phyloP scores from a whole-genome alignment of 2,888 invertebrate species.

The Aporophyla lueneburgensis region DNA sequence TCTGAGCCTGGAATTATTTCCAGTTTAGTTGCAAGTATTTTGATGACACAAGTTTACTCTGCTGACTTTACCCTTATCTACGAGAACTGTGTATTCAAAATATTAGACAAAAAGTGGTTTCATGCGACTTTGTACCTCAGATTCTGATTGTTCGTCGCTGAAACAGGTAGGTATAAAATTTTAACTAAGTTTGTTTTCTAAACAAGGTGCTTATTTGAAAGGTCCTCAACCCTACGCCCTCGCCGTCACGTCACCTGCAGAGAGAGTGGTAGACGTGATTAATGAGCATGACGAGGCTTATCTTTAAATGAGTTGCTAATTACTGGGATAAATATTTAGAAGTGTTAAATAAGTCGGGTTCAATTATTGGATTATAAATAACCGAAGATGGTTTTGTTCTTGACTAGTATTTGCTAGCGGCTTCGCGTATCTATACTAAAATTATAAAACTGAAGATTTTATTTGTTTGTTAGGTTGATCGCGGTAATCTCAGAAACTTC shows the following conservation, averaged over 20 bases:
- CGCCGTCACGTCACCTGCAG: constrained; percentile 41
- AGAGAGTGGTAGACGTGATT: constrained; percentile 34
- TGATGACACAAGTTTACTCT: not conserved
- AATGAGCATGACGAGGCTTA: constrained; percentile 47
- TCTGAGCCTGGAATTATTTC: not conserved
- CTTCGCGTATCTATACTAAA: too few species aligned
- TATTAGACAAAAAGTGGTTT: not conserved
- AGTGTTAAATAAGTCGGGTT: not conserved
- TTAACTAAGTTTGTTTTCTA: not conserved
- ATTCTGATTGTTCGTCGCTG: not conserved
- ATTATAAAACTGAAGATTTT: too few species aligned
- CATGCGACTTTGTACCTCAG: too few species aligned
- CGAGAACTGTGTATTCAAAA: not conserved
- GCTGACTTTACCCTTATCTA: not conserved
- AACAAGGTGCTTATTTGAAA: not conserved
- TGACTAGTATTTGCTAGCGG: too few species aligned
- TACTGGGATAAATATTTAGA: constrained; percentile 10
- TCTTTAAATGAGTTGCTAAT: constrained; percentile 49
- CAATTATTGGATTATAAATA: not conserved
- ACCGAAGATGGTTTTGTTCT: not conserved
- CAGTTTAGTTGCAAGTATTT: constrained; percentile 2
- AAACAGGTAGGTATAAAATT: not conserved
- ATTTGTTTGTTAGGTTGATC: too few species aligned
- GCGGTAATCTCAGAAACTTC: too few species aligned
- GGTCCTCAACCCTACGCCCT: not conserved